Evolutionary conservation across 2,888 invertebrate species (phyloP).

Genomic region (Stenchaetothrips biformis): DNA sequence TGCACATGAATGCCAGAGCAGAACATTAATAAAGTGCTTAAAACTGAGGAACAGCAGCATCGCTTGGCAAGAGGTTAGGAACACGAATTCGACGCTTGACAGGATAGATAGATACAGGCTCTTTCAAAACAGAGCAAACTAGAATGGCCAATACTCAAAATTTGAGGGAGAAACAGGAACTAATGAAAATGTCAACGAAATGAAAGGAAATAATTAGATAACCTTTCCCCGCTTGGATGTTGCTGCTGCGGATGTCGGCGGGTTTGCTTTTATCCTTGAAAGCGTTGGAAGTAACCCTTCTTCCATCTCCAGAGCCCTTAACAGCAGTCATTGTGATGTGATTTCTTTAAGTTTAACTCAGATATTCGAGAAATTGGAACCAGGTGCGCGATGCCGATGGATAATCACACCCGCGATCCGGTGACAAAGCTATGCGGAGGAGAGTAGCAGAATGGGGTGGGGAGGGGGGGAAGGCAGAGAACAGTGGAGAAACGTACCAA

Average conservation of each 20-base stretch:
- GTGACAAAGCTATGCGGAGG: conserved; percentile 1
- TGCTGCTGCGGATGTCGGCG: conserved; percentile 86
- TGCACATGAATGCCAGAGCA: neutral
- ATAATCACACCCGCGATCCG: neutral
- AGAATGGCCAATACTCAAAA: conserved; percentile 25
- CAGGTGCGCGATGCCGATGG: conserved; percentile 10
- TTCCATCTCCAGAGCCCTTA: conserved; percentile 48
- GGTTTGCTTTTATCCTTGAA: conserved; percentile 94
- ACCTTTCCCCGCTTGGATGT: conserved; percentile 98
- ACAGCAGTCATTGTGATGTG: conserved; percentile 47
- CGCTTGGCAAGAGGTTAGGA: neutral
- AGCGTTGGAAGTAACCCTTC: conserved; percentile 47
- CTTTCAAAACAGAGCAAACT: conserved; percentile 15
- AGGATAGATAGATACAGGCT: neutral
- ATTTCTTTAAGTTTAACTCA: neutral
- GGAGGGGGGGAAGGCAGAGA: no score
- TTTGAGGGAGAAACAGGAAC: neutral
- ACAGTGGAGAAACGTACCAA: no score
- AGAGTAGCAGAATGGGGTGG: neutral
- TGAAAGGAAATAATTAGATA: conserved; percentile 39
- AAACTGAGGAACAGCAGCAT: neutral
- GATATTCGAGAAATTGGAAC: neutral
- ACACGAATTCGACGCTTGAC: neutral
- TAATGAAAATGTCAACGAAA: neutral
- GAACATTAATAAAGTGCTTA: no score